phyloP scores from a whole-genome alignment of 2,113 vertebrate genomes.

The Stegostoma tigrinum region DNA sequence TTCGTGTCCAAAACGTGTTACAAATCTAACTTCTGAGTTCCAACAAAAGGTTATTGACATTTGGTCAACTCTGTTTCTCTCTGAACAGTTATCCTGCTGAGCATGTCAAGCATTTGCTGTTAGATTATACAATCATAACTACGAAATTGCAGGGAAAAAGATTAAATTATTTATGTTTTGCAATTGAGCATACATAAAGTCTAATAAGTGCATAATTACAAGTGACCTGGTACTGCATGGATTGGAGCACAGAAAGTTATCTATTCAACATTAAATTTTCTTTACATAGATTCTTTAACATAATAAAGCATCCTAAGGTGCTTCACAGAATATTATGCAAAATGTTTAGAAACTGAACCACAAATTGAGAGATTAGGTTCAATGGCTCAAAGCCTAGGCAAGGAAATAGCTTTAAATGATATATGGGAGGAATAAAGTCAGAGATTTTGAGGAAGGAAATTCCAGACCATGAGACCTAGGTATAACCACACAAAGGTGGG shows the following conservation, averaged over 20 bases:
- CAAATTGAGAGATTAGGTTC: neutral
- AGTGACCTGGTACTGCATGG: neutral
- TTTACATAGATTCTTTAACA: neutral
- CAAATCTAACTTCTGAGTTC: neutral
- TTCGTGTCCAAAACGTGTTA: neutral
- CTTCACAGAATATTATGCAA: neutral
- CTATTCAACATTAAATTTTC: neutral
- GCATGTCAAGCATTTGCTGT: neutral
- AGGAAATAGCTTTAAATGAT: no score
- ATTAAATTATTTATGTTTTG: neutral
- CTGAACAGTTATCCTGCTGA: neutral
- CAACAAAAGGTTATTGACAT: neutral
- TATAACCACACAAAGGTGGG: no score
- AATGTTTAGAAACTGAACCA: neutral
- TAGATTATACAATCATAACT: neutral
- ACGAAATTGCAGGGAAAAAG: neutral
- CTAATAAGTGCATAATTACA: neutral
- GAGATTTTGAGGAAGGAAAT: no score
- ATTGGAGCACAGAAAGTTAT: neutral
- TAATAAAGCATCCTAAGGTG: neutral
- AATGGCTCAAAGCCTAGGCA: neutral
- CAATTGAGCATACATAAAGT: neutral
- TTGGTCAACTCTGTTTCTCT: neutral
- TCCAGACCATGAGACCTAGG: no score
- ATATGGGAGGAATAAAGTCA: no score